Evolutionary conservation across 2,888 invertebrate genomes (phyloP).

Genomic region (Papilio gigon): DNA sequence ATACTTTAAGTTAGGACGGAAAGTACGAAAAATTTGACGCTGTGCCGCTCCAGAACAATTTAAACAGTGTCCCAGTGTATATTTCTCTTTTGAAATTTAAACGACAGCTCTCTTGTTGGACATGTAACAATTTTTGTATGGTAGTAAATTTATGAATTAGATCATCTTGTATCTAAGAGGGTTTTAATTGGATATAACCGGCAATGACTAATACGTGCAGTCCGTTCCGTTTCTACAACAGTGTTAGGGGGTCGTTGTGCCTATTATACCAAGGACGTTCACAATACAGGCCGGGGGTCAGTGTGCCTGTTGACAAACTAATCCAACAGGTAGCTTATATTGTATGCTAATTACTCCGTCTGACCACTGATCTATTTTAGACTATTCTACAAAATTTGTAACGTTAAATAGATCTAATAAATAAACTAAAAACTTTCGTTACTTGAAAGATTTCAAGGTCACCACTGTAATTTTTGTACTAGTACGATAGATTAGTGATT

Average conservation of each 20-base stretch:
- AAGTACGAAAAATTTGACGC: too few relatives aligned
- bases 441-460: not conserved
- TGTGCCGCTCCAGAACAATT: too few relatives aligned
- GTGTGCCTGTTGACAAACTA: conserved; percentile 59
- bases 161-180: too few relatives aligned
- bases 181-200: not conserved
- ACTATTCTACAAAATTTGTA: conserved; percentile 11
- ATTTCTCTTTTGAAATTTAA: too few relatives aligned
- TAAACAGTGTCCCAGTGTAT: too few relatives aligned
- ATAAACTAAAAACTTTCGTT: not conserved
- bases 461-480: too few relatives aligned
- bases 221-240: not conserved
- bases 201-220: not conserved
- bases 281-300: conserved; percentile 61
- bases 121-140: too few relatives aligned
- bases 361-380: conserved; percentile 38
- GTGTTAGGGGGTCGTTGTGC: conserved; percentile 32
- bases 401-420: not conserved
- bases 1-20: not conserved
- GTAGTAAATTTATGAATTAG: too few relatives aligned
- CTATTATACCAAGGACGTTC: conserved; percentile 57
- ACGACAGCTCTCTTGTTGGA: too few relatives aligned
- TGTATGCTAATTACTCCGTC: conserved; percentile 58
- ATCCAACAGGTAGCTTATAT: conserved; percentile 52
- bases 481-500: too few relatives aligned